Conservation (phyloP, 35 echinoderm and acorn worm species). For the Lytechinus variegatus region DNA sequence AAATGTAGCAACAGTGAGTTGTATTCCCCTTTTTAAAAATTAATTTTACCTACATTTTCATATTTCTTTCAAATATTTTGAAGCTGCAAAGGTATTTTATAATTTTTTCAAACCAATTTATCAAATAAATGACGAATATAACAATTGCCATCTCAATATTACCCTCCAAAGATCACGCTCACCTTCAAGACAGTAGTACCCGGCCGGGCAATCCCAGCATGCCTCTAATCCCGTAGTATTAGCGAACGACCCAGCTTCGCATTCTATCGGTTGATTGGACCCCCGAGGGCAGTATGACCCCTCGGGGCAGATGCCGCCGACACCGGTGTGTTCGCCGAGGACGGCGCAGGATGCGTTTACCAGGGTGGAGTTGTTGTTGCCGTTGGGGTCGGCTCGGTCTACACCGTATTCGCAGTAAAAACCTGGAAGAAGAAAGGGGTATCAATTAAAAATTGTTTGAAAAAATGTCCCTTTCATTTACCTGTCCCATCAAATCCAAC, state of each 20-base stretch:
- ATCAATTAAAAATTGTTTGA: too few relatives aligned
- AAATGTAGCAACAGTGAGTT: too few relatives aligned
- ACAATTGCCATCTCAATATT: too few relatives aligned
- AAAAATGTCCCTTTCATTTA: too few relatives aligned
- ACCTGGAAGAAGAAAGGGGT: conserved; percentile 66
- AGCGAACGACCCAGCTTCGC: conserved; percentile 77
- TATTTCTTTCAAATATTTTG: too few relatives aligned
- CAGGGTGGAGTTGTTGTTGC: conserved; percentile 71
- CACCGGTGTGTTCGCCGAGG: conserved; percentile 83
- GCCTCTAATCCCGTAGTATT: conserved; percentile 78
- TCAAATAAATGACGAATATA: too few relatives aligned
- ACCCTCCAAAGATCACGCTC: background rate
- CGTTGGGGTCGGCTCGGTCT: conserved; percentile 83
- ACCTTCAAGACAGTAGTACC: conserved; percentile 95
- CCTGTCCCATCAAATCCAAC: too few relatives aligned
- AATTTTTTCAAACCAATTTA: too few relatives aligned
- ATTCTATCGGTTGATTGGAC: conserved; percentile 63
- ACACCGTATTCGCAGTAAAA: conserved; percentile 95
- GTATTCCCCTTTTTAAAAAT: too few relatives aligned
- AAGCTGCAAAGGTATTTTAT: too few relatives aligned
- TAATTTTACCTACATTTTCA: too few relatives aligned
- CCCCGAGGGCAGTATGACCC: conserved; percentile 89
- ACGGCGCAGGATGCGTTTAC: conserved; percentile 78
- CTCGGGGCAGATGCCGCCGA: conserved; percentile 84
- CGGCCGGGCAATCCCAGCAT: conserved; percentile 81